Base-by-base conservation (phyloP, 2,113 vertebrate species). In the Craseonycteris thonglongyai region DNA sequence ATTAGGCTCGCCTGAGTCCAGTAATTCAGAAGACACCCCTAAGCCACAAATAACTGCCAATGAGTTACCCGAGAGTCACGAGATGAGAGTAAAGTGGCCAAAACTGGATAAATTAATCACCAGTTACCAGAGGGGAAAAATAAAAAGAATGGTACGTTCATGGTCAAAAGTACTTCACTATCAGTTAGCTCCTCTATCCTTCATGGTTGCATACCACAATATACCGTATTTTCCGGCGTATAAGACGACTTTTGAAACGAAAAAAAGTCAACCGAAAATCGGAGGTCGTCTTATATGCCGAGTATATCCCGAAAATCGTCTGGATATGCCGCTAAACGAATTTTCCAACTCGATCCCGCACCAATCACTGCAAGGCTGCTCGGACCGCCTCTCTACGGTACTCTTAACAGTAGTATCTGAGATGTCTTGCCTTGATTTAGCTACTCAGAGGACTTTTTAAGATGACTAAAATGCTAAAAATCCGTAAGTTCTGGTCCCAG, bases 131-230 rank as follows among this genome's bases (percentile, higher is more conserved):
- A 38, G 65, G 30, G 59, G 33, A 90, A 40, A 30, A 61, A 10
- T 13, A 61, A 59, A 28, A 22, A 59, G 21, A 58, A 35, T 1
- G 8, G 1, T 9, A 54, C 54, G 28, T n/a, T 7, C 33, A 56
- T 13, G 15, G n/a, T 6, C 8, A n/a, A 33, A 8, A 15, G 2
- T 9, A 38, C 13, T 24, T 24, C 21, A 9, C 14, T 7, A 3
- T 5, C 45, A 51, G 26, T 58, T 35, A 80, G 69, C 13, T 42
- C 5, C 1, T 74, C 45, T n/a, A 11, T 24, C 61, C 61, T 59
- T 71, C 35, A 59, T 12, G 26, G 35, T 58, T 40, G n/a, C 42
- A 28, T 11, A 22, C 16, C 49, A 13, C 8, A 40, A 4, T 14
- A 40, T n/a, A n/a, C n/a, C n/a, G n/a, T n/a, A n/a, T n/a, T n/a